Evolutionary conservation across 2,888 invertebrate genomes (phyloP).

Genomic region (Nasonia oneida): DNA sequence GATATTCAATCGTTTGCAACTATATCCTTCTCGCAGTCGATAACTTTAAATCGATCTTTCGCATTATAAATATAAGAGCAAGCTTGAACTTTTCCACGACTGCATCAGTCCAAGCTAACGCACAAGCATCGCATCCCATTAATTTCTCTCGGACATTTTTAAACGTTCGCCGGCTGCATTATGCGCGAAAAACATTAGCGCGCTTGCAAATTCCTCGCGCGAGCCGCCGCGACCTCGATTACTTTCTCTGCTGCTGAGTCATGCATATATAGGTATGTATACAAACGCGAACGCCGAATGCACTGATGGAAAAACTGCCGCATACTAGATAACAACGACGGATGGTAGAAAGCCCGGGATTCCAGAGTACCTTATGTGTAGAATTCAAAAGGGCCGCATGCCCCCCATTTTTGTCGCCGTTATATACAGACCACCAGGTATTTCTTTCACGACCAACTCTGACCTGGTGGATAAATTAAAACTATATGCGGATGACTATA

Average conservation of each 20-base stretch:
- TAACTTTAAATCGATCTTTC: too few species aligned
- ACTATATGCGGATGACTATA: too few species aligned
- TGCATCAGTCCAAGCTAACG: neutral
- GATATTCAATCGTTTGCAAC: too few species aligned
- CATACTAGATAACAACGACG: neutral
- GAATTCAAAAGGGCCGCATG: too few species aligned
- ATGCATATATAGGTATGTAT: neutral
- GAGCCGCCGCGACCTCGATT: slow-evolving; percentile 21
- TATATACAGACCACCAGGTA: too few species aligned
- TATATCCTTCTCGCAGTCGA: too few species aligned
- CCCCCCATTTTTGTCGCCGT: too few species aligned
- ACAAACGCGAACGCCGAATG: slow-evolving; percentile 1
- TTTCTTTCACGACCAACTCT: too few species aligned
- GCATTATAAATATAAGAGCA: too few species aligned
- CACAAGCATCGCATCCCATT: neutral
- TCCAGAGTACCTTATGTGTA: too few species aligned
- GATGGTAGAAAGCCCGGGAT: too few species aligned
- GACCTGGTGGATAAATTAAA: too few species aligned
- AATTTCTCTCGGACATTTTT: neutral
- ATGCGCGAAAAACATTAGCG: neutral
- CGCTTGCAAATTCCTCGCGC: slow-evolving; percentile 12
- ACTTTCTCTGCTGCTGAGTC: slow-evolving; percentile 21
- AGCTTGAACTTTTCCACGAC: neutral
- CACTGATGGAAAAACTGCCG: neutral
- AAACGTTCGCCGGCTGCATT: neutral